Percentiles rank a stretch among this genome's conserved stretches.
Conservation (phyloP, 1,140 invertebrate genomes). For the Aphelinus atriplicis region DNA sequence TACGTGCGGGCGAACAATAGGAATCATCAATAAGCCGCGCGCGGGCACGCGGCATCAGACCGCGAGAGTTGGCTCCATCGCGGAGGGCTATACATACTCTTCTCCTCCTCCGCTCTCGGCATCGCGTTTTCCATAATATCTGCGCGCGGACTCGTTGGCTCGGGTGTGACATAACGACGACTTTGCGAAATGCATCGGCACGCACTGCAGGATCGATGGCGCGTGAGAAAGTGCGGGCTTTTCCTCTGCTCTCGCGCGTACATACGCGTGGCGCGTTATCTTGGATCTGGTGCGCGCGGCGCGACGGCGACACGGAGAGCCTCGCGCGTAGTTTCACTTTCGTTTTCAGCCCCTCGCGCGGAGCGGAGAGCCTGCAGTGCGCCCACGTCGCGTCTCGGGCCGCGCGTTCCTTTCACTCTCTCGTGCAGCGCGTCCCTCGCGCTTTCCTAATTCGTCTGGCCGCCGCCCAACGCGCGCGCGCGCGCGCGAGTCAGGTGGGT, state of each 20-base stretch:
- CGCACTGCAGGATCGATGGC: slow-evolving; percentile 5
- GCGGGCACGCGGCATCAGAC: background rate
- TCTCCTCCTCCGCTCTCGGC: no score
- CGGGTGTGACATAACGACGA: background rate
- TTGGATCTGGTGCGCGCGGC: slow-evolving; percentile 14
- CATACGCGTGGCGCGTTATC: background rate
- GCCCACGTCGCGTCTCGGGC: background rate
- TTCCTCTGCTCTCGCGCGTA: background rate
- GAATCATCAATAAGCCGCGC: slow-evolving; percentile 14
- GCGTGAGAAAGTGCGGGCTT: slow-evolving; percentile 22
- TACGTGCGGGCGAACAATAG: slow-evolving; percentile 8
- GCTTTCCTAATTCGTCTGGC: slow-evolving; percentile 4
- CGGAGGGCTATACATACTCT: no score
- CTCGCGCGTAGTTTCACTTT: slow-evolving; percentile 2
- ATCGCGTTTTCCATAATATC: no score
- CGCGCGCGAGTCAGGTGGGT: background rate
- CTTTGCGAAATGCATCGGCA: background rate
- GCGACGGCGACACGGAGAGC: background rate
- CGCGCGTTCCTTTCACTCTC: background rate
- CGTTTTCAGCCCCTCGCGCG: slow-evolving; percentile 2
- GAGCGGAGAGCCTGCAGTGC: background rate
- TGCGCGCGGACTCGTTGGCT: background rate
- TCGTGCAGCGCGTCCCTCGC: background rate
- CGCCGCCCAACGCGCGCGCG: background rate
- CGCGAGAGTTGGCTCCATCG: no score